Evolutionary conservation across 2,888 invertebrate genomes (phyloP).

Genomic region (Atethmia centrago): DNA sequence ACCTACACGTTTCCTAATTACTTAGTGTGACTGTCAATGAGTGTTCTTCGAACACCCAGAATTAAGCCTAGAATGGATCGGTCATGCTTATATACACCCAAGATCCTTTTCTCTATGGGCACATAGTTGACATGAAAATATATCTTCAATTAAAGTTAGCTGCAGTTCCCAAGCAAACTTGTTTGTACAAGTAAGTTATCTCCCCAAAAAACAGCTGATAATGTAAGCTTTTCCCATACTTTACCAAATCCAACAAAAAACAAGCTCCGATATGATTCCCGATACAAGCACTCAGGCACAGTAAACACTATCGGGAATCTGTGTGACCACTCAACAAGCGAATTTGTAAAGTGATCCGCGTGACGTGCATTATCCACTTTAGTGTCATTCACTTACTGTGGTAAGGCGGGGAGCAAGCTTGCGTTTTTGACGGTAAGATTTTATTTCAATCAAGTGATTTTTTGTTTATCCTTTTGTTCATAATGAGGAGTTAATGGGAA

Average conservation of each 20-base stretch:
- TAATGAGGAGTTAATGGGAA: no score
- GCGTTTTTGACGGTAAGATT: constrained; percentile 2
- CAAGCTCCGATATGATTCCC: not conserved
- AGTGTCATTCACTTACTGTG: constrained; percentile 51
- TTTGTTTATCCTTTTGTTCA: no score
- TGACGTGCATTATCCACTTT: constrained; percentile 55
- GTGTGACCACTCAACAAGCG: constrained; percentile 49
- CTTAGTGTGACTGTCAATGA: not conserved
- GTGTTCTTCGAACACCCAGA: not conserved
- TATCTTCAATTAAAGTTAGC: not conserved
- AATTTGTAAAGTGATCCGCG: constrained; percentile 60
- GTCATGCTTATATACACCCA: not conserved
- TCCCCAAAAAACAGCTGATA: constrained; percentile 18
- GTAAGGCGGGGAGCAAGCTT: not conserved
- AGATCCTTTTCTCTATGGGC: not conserved
- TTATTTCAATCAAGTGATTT: not conserved
- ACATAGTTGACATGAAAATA: not conserved
- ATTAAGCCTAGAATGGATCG: not conserved
- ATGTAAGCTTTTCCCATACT: constrained; percentile 8
- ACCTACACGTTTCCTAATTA: no score
- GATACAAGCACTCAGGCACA: constrained; percentile 48
- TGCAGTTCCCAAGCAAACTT: not conserved
- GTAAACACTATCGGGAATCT: constrained; percentile 54
- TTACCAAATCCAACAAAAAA: constrained; percentile 6
- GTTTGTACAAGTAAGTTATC: not conserved